Evolutionary conservation across 2,113 vertebrate genomes (phyloP), one percentile per base, ranked within the genome.

Genomic region (Actinemys pallida): DNA sequence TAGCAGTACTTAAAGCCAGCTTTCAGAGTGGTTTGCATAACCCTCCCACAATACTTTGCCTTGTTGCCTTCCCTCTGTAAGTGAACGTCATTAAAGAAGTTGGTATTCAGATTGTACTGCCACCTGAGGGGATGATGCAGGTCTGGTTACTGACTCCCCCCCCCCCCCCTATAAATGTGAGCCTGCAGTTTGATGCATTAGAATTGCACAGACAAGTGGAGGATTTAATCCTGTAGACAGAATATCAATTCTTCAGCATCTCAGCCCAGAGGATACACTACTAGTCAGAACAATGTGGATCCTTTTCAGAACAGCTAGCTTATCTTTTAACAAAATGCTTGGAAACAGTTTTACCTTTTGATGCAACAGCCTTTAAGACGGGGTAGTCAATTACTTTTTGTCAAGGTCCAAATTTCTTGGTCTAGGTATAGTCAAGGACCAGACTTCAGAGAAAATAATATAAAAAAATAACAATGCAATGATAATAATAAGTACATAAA

Each of bases 241-340:
- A 90, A 2, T 94, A 95, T 93, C 90, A 93, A 4, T 87, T 87
- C 94, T 65, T 93, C 89, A 89, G 69, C 93, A 86, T 59, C 79
- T 59, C 81, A 87, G 89, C 96, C 94, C 94, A 0, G 84, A 93
- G 96, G 90, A 87, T 3, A 95, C 20, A 1, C 65, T 59, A 93
- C 96, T 93, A 96, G 96, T 95, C 95, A 90, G 84, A 87, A 80
- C 84, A 90, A 20, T 1, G 56, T 92, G 90, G 69, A 81, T 93
- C 62, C 88, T 2, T 81, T 5, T 22, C 1, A 2, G 88, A 91
- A 83, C 39, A 78, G 56, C 87, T 89, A 91, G 92, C 89, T 96
- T 96, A 95, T 93, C 92, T 84, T 35, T 1, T 92, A 95, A 87
- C 89, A 1, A 39, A 72, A 10, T 1, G 39, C 24, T 84, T 91